Evolutionary conservation across 1,140 invertebrate species (phyloP), one percentile per base, ranked within the genome.

Genomic region (Polyergus mexicanus): DNA sequence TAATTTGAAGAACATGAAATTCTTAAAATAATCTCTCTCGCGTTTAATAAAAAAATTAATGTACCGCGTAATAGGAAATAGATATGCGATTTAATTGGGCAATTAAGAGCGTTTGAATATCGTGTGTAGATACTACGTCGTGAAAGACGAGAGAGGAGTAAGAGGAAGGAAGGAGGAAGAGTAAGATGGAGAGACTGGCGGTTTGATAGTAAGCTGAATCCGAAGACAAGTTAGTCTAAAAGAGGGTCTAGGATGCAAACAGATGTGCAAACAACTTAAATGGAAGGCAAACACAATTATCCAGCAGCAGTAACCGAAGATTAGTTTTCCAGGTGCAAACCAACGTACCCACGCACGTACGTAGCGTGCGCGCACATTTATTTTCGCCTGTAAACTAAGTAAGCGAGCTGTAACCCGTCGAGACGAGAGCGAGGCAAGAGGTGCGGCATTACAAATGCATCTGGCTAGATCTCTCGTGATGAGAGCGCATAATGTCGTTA

Each of bases 251-350:
- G 65, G 86, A 89, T 91, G 91, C 91, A 93, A 93, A 93, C 93
- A 91, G 87, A 85, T 84, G 85, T 86, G 91, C 91, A 93, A 93
- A 93, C 92, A 94, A 93, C 91, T 93, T 93, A 91, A 93, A 94
- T 93, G 93, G 89, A 94, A 93, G 92, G 92, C 91, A 94, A 94
- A 94, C 91, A 91, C 90, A 94, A 94, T 93, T 93, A 94, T 88
- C 86, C 80, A 66, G 80, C 65, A 91, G 88, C 83, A 80, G 84
- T 85, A 84, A 88, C 86, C 87, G 83, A 41, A 74, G 85, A 87
- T 89, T 89, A 90, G 88, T 90, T 90, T 85, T 76, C 88, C 80
- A 89, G 88, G 88, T 89, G 80, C 56, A 83, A 90, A 87, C 78
- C 88, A 56, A 69, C 68, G 72, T 72, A 75, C 3, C 41, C 47